Evolutionary conservation across 2,888 invertebrate genomes (phyloP).

Genomic region (Drosophila prostipennis): DNA sequence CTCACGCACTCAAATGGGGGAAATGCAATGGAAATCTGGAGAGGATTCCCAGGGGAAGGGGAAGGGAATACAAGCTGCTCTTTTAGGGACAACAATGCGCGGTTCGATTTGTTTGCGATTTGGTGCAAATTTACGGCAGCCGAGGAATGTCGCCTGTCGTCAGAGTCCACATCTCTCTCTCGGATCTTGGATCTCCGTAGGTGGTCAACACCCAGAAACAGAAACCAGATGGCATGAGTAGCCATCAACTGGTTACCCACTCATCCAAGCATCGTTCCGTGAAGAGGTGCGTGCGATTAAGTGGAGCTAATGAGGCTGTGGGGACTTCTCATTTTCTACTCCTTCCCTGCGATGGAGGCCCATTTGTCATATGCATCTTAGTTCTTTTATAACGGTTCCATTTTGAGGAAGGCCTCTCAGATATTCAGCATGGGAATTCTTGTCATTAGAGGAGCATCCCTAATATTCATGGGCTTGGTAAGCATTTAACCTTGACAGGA

Average conservation of each 20-base stretch:
- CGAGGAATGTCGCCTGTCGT: conserved; percentile 41
- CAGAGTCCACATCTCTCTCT: conserved; percentile 19
- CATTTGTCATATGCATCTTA: conserved; percentile 60
- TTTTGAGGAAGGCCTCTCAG: conserved; percentile 7
- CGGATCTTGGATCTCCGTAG: conserved; percentile 36
- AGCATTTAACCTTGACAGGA: conserved; percentile 66
- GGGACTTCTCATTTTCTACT: background rate
- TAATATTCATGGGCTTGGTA: conserved; percentile 24
- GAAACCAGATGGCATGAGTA: conserved; percentile 6
- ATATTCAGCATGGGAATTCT: conserved; percentile 64
- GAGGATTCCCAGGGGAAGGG: conserved; percentile 5
- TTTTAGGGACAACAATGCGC: conserved; percentile 58
- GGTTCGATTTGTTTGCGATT: conserved; percentile 75
- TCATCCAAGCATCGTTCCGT: background rate
- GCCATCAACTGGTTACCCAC: conserved; percentile 10
- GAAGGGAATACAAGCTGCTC: conserved; percentile 16
- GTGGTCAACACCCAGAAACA: conserved; percentile 56
- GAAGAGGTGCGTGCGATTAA: conserved; percentile 51
- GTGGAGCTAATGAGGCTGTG: conserved; percentile 27
- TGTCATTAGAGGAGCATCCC: conserved; percentile 52
- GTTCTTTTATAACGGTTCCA: conserved; percentile 42
- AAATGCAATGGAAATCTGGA: background rate
- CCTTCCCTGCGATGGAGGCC: conserved; percentile 10
- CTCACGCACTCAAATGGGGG: conserved; percentile 54
- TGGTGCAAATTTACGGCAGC: conserved; percentile 69